Evolutionary conservation across 2,797 vertebrate species (phyloP).

Genomic region (Poecilia velifera): DNA sequence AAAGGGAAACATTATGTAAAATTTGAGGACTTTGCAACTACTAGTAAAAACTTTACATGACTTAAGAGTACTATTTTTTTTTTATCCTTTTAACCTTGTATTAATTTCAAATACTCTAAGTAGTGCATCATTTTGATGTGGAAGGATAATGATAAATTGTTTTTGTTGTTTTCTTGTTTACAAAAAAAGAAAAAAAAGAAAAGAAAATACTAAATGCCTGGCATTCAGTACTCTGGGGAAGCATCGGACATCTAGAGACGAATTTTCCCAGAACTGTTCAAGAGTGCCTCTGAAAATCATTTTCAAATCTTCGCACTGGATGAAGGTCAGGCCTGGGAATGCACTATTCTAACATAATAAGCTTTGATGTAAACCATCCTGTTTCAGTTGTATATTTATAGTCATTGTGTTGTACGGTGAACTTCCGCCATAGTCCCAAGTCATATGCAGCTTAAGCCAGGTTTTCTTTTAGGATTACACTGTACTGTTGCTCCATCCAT

Average conservation of each 20-base stretch:
- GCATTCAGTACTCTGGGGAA: neutral
- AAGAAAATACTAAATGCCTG: neutral
- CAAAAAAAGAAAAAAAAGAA: neutral
- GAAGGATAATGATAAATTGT: neutral
- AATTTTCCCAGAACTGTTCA: neutral
- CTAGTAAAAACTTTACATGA: neutral
- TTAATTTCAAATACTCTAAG: neutral
- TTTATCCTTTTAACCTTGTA: neutral
- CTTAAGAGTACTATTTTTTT: neutral
- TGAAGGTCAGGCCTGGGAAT: neutral
- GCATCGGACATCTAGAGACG: neutral
- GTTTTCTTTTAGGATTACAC: neutral
- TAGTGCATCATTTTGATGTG: neutral
- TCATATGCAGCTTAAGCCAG: neutral
- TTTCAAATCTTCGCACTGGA: neutral
- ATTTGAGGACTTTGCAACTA: neutral
- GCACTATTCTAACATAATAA: neutral
- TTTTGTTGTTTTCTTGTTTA: neutral
- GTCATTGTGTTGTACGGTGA: neutral
- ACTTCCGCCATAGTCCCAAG: neutral
- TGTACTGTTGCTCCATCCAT: neutral
- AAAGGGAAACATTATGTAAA: neutral
- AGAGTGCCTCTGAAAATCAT: neutral
- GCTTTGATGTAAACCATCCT: slow-evolving; percentile 1
- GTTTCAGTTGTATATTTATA: neutral